Evolutionary conservation across 53 echinoderm and acorn worm species (phyloP).

Genomic region (Astropecten irregularis): DNA sequence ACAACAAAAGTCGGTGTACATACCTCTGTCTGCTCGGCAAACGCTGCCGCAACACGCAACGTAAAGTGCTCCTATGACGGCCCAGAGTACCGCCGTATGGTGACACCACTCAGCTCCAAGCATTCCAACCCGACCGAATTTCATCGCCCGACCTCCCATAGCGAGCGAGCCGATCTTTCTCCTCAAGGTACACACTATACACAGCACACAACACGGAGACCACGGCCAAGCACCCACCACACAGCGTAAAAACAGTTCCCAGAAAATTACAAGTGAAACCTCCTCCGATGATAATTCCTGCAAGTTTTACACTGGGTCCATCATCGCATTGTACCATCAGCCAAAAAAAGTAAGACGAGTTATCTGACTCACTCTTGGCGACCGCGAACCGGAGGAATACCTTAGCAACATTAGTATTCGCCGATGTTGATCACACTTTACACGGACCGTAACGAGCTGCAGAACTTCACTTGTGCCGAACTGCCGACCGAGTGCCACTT

Average conservation of each 20-base stretch:
- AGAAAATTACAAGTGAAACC: no score
- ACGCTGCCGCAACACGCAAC: background rate
- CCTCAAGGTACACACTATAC: background rate
- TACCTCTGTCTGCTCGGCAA: constrained; percentile 28
- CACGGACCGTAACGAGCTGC: no score
- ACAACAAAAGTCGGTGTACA: background rate
- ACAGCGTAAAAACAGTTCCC: no score
- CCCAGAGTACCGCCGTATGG: background rate
- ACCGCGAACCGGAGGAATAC: no score
- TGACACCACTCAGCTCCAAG: background rate
- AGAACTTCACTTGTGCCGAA: background rate
- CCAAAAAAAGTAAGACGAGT: no score
- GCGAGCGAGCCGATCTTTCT: background rate
- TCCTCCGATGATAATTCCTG: no score
- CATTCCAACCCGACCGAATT: background rate
- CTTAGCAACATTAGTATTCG: no score
- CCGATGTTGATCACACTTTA: no score
- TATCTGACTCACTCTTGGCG: no score
- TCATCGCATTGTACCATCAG: no score
- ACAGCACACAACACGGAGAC: background rate
- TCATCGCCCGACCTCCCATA: constrained; percentile 17
- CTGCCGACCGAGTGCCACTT: background rate
- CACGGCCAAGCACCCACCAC: no score
- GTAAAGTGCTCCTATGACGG: background rate
- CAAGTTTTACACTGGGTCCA: no score